Percentiles rank a stretch among this genome's conserved stretches.
Evolutionary conservation across 1,140 invertebrate species (phyloP).

Genomic region (Eupristina koningsbergeri): DNA sequence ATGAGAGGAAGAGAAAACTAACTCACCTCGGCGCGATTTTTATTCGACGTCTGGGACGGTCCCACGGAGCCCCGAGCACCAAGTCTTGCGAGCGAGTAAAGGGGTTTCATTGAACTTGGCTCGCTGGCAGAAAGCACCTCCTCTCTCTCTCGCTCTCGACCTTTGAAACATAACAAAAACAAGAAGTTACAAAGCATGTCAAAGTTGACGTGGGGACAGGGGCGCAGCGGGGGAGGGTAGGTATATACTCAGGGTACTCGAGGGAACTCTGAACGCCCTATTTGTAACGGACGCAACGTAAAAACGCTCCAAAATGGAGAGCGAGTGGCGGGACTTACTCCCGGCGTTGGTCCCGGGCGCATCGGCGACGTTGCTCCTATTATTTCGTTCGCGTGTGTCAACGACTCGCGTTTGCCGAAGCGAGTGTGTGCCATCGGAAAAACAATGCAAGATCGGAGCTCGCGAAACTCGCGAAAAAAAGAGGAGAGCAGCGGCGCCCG

Average conservation of each 20-base stretch:
- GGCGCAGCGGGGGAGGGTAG: background rate
- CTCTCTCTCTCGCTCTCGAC: slow-evolving; percentile 7
- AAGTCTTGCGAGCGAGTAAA: background rate
- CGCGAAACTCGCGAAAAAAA: background rate
- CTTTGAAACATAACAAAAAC: slow-evolving; percentile 42
- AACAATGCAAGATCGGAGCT: background rate
- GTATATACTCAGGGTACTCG: too few relatives aligned
- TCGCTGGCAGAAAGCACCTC: background rate
- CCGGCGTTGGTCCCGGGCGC: background rate
- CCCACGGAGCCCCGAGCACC: background rate
- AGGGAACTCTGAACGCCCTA: background rate
- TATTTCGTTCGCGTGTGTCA: background rate
- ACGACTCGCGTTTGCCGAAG: background rate
- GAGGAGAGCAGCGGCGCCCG: background rate
- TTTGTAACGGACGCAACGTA: background rate
- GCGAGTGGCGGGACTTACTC: background rate
- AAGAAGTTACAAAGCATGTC: slow-evolving; percentile 3
- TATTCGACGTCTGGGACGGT: background rate
- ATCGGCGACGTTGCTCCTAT: background rate
- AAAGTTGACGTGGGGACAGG: background rate
- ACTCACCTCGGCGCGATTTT: slow-evolving; percentile 12
- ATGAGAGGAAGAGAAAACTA: background rate
- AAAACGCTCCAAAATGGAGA: background rate
- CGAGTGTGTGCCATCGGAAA: background rate
- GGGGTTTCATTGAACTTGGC: background rate